These are phyloP conservation scores for Cephus rjabovi DNA, from an alignment of 2,888 invertebrate species.

Conservation along the genomic window DNA sequence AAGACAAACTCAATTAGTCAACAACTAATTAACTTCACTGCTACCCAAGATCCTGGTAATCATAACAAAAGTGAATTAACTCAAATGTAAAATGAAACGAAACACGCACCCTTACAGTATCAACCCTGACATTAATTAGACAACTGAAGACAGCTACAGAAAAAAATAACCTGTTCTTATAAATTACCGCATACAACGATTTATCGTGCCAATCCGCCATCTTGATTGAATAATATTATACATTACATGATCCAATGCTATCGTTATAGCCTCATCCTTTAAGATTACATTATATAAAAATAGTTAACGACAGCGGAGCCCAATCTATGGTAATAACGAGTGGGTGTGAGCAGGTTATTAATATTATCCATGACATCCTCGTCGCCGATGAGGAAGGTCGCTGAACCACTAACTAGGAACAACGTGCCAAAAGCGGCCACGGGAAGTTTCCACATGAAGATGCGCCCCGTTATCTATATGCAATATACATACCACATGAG, in stretches of 20 bases:
- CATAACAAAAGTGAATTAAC: background rate
- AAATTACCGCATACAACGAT: background rate
- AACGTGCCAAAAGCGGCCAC: background rate
- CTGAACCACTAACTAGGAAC: background rate
- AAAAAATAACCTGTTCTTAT: background rate
- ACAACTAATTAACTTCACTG: background rate
- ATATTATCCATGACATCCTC: background rate
- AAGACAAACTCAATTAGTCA: background rate
- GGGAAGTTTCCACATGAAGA: background rate
- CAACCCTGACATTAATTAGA: background rate
- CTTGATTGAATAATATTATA: background rate
- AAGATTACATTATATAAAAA: background rate
- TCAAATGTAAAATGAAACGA: background rate
- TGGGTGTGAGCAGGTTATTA: background rate
- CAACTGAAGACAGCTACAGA: background rate
- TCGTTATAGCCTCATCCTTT: background rate
- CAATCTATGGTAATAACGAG: background rate
- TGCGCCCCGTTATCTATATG: background rate
- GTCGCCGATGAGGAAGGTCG: background rate
- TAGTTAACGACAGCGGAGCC: background rate
- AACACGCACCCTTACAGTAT: background rate
- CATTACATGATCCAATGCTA: background rate
- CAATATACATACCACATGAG: background rate
- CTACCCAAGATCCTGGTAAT: too few species aligned
- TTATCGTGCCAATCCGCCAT: background rate